A percentile compares a stretch with the other conserved stretches of the same genome.
Conservation (phyloP, 2,888 invertebrate genomes). For the Aphrophora alni region DNA sequence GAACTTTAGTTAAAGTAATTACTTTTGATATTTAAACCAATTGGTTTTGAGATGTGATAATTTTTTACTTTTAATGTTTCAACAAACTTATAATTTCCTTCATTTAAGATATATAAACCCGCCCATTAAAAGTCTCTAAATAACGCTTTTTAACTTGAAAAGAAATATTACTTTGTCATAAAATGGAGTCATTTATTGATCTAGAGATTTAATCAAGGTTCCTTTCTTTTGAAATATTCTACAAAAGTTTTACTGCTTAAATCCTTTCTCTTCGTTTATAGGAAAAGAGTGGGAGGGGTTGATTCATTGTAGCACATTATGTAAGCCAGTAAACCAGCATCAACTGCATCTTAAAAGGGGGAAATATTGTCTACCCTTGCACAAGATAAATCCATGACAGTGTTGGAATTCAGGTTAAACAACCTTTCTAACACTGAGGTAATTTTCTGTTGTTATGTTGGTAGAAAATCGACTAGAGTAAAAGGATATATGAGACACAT, state of each 20-base stretch:
- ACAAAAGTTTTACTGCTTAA: not conserved
- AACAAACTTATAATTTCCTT: no score
- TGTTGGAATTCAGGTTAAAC: not conserved
- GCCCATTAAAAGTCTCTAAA: no score
- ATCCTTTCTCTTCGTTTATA: not conserved
- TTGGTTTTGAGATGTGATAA: no score
- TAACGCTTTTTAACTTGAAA: no score
- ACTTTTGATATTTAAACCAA: no score
- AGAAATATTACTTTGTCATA: no score
- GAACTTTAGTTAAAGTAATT: no score
- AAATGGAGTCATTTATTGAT: not conserved
- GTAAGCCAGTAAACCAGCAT: not conserved
- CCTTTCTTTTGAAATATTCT: not conserved
- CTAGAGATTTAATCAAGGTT: not conserved
- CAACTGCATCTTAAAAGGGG: not conserved
- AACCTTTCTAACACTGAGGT: not conserved
- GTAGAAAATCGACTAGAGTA: not conserved
- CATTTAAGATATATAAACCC: no score
- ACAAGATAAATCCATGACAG: not conserved
- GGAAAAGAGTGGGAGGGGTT: not conserved
- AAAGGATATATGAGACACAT: not conserved
- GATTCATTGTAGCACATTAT: not conserved
- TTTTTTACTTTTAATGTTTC: no score
- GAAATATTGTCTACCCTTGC: not conserved
- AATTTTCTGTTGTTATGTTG: not conserved